Conservation (phyloP, 2,888 invertebrate species). For the Mantis religiosa region DNA sequence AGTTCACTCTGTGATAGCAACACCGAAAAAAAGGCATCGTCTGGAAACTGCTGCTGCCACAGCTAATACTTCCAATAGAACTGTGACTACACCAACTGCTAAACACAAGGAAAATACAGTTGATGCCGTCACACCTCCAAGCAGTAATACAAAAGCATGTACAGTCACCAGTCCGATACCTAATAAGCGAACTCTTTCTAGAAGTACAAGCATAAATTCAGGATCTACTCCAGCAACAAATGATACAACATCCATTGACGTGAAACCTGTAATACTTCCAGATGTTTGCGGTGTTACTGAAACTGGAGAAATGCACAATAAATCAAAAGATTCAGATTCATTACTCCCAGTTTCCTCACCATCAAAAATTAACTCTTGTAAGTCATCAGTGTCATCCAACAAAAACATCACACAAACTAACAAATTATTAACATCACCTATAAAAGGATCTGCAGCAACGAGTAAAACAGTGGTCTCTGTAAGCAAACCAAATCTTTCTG, state of each 20-base stretch:
- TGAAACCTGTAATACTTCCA: not conserved
- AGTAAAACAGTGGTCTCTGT: not conserved
- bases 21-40: constrained; percentile 71
- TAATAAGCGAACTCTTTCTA: constrained; percentile 46
- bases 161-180: constrained; percentile 44
- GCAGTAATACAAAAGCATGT: not conserved
- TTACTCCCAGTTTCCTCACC: not conserved
- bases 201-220: constrained; percentile 57
- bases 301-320: constrained; percentile 40
- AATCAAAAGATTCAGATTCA: constrained; percentile 46
- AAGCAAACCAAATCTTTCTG: not conserved
- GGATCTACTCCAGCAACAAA: constrained; percentile 38
- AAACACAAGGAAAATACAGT: constrained; percentile 37
- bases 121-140: not conserved
- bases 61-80: not conserved
- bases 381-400: not conserved
- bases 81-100: constrained; percentile 42
- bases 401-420: not conserved
- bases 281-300: not conserved
- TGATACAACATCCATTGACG: constrained; percentile 32
- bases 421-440: not conserved
- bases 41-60: constrained; percentile 46
- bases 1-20: constrained; percentile 45
- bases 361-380: not conserved
- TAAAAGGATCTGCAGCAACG: not conserved